Evolutionary conservation across 2,888 invertebrate species (phyloP).

Genomic region (Xestia xanthographa): DNA sequence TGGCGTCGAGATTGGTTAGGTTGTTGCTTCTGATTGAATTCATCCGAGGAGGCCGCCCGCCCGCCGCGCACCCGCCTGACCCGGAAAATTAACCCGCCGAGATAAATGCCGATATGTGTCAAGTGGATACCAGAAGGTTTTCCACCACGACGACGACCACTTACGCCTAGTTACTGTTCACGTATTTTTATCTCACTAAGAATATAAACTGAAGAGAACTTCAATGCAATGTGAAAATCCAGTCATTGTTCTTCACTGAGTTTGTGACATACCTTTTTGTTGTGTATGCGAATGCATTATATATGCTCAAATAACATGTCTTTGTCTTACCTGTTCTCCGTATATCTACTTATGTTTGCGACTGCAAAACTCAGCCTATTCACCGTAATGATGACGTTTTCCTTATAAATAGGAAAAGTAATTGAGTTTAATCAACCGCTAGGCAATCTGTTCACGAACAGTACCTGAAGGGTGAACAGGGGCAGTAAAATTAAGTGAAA

Average conservation of each 20-base stretch:
- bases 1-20: conserved; percentile 85
- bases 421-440: conserved; percentile 57
- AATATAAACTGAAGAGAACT: conserved; percentile 29
- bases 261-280: conserved; percentile 32
- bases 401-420: conserved; percentile 54
- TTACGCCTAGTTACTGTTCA: conserved; percentile 49
- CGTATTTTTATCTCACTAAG: conserved; percentile 37
- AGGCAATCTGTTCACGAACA: conserved; percentile 60
- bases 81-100: conserved; percentile 85
- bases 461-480: conserved; percentile 61
- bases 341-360: neutral
- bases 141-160: conserved; percentile 66
- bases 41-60: conserved; percentile 75
- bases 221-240: conserved; percentile 36
- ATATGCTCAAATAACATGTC: conserved; percentile 33
- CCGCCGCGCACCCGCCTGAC: conserved; percentile 73
- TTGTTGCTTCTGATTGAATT: conserved; percentile 89
- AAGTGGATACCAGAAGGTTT: conserved; percentile 76
- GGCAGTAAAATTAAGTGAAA: conserved; percentile 59
- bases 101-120: conserved; percentile 84
- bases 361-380: conserved; percentile 25
- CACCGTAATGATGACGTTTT: conserved; percentile 39
- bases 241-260: conserved; percentile 42
- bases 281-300: conserved; percentile 36
- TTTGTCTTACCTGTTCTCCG: conserved; percentile 26